Percentiles rank a stretch among this genome's conserved stretches.
Evolutionary conservation across 2,888 invertebrate species (phyloP).

Genomic region (Encarsia formosa): DNA sequence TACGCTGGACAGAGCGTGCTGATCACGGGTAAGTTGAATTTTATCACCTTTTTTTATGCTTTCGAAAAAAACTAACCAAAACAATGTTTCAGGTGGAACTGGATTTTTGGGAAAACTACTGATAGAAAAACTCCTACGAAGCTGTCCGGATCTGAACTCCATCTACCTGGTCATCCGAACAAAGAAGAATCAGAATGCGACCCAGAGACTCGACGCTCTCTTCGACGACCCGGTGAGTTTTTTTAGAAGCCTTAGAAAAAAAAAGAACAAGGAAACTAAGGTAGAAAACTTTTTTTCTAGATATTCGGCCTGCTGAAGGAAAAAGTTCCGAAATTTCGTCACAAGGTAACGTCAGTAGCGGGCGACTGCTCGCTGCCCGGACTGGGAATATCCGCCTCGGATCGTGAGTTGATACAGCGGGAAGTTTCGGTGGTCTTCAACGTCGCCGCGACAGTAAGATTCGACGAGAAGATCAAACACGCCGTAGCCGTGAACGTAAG

Average conservation of each 20-base stretch:
- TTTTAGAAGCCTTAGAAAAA: no score
- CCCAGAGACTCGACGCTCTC: constrained; percentile 63
- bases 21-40: constrained; percentile 38
- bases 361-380: constrained; percentile 63
- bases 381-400: constrained; percentile 58
- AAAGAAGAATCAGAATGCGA: constrained; percentile 62
- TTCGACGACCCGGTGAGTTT: constrained; percentile 66
- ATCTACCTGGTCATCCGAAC: constrained; percentile 58
- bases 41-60: background rate
- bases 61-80: no score
- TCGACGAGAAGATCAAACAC: constrained; percentile 70
- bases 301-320: constrained; percentile 57
- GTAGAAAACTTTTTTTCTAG: constrained; percentile 46
- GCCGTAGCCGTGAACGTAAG: constrained; percentile 72
- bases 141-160: constrained; percentile 55
- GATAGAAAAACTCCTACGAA: constrained; percentile 60
- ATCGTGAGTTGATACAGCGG: constrained; percentile 54
- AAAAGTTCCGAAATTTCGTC: constrained; percentile 61
- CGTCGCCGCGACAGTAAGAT: constrained; percentile 60
- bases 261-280: no score
- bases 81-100: constrained; percentile 49
- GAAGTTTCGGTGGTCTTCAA: constrained; percentile 58
- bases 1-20: constrained; percentile 41
- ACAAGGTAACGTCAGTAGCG: constrained; percentile 55
- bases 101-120: constrained; percentile 58